Evolutionary conservation across 2,113 vertebrate genomes (phyloP).

Genomic region (Nettapus auritus): DNA sequence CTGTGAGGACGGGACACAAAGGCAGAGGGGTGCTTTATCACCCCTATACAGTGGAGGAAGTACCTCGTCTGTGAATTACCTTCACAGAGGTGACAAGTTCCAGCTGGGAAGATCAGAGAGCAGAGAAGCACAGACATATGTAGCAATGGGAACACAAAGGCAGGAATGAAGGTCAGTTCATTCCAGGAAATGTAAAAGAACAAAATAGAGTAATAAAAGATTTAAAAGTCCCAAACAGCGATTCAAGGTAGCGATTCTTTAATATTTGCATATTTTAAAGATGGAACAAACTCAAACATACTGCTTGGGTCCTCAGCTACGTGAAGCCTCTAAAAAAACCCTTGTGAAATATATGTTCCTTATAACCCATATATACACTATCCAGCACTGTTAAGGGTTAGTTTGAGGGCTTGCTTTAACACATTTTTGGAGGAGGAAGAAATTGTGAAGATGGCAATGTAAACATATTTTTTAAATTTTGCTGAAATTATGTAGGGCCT

Average conservation of each 20-base stretch:
- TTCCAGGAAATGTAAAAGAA: background rate
- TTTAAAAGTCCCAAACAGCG: background rate
- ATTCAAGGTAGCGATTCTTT: background rate
- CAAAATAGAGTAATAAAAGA: background rate
- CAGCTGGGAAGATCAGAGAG: background rate
- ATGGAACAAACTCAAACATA: background rate
- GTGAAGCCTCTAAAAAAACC: background rate
- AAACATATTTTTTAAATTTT: background rate
- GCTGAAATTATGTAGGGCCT: background rate
- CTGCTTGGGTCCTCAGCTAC: background rate
- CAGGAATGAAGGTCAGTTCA: background rate
- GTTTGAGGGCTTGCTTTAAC: background rate
- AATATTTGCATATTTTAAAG: background rate
- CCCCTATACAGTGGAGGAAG: background rate
- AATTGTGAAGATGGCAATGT: background rate
- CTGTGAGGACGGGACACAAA: background rate
- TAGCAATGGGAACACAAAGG: background rate
- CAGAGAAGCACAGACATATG: background rate
- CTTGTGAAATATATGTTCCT: background rate
- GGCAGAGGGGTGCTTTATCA: background rate
- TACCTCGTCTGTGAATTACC: background rate
- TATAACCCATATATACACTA: rapidly evolving
- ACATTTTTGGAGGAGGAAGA: background rate
- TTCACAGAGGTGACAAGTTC: background rate
- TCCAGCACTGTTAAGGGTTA: background rate